Conservation (phyloP, 2,113 vertebrate species). For the Xerus inauris region DNA sequence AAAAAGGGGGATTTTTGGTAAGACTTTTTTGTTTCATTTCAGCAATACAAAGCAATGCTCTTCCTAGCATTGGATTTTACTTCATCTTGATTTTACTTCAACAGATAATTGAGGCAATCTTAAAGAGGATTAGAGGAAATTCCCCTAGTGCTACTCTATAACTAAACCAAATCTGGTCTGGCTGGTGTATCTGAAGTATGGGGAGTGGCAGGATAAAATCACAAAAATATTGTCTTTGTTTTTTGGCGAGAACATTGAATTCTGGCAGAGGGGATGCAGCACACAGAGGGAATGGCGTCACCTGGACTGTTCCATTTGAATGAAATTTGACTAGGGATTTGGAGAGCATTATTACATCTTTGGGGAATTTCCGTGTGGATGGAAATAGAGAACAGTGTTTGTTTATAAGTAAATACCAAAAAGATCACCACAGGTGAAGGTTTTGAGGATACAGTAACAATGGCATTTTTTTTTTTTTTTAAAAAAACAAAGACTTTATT, state of each 20-base stretch:
- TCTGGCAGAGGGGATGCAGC: not conserved
- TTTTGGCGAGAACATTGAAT: not conserved
- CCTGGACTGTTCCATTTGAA: not conserved
- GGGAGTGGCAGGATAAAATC: not conserved
- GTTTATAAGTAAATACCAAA: constrained; percentile 64
- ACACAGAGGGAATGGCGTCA: constrained; percentile 24
- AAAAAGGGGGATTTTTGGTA: not conserved
- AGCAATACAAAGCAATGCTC: not conserved
- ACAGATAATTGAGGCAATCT: not conserved
- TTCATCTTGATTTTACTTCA: constrained; percentile 16
- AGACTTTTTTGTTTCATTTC: not conserved
- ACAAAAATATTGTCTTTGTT: not conserved
- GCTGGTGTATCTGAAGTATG: not conserved
- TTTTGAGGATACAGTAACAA: not conserved
- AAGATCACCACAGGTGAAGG: constrained; percentile 38
- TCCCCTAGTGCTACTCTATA: not conserved
- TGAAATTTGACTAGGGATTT: constrained; percentile 66
- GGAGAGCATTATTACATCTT: not conserved
- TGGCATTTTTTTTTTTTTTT: not conserved
- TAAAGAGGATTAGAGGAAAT: not conserved
- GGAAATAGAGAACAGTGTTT: constrained; percentile 56
- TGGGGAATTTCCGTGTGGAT: constrained; percentile 60
- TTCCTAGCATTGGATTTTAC: not conserved
- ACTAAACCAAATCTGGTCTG: not conserved
- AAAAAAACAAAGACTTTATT: not conserved